phyloP scores from a whole-genome alignment of 2,797 vertebrate genomes.

The Sylvia borin region DNA sequence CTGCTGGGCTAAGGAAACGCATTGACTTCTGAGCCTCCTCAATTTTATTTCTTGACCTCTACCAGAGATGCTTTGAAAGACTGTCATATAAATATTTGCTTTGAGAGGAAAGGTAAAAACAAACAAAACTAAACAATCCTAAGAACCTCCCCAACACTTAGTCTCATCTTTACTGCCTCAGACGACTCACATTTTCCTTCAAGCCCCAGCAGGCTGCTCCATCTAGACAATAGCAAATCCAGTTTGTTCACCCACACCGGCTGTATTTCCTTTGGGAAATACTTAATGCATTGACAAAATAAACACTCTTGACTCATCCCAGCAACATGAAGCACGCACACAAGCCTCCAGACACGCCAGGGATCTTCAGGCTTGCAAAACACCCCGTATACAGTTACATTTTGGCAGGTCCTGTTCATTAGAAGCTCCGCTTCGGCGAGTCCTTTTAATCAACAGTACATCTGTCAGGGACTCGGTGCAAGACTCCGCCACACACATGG shows the following conservation, averaged over 20 bases:
- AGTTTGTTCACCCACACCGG: neutral
- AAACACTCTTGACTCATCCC: neutral
- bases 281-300: neutral
- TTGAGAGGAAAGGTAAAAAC: neutral
- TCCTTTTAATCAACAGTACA: neutral
- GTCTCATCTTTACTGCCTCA: neutral
- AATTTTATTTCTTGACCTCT: neutral
- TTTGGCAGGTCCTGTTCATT: neutral
- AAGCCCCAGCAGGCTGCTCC: neutral
- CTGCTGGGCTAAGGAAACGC: neutral
- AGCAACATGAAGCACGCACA: neutral
- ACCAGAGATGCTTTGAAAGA: neutral
- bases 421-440: neutral
- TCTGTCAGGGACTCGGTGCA: neutral
- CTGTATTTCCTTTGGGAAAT: slow-evolving; percentile 2
- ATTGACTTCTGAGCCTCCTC: neutral
- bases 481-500: neutral
- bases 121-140: neutral
- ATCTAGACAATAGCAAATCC: neutral
- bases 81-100: neutral
- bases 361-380: neutral
- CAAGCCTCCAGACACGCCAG: neutral
- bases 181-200: neutral
- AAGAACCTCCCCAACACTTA: no score
- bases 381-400: neutral